phyloP scores from a whole-genome alignment of 2,113 vertebrate species.

The Gorsachius goisagi region DNA sequence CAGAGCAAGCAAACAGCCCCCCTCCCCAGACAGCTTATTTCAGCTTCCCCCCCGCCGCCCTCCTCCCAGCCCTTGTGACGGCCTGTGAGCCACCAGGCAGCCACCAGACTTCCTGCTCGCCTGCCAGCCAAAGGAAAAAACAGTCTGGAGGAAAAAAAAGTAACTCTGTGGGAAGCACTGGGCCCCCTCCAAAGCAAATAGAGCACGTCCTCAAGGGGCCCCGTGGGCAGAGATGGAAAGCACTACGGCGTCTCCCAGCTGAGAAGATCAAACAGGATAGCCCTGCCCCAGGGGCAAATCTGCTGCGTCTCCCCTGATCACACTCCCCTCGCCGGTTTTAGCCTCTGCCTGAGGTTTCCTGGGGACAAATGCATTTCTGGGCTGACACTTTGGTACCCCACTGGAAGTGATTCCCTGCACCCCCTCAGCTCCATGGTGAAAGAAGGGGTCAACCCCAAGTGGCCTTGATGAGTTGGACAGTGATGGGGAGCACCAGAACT shows the following conservation, averaged over 20 bases:
- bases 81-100: rapidly evolving
- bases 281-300: background rate
- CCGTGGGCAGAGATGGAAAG: background rate
- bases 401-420: background rate
- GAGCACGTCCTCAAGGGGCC: background rate
- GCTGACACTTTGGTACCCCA: background rate
- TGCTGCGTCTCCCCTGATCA: background rate
- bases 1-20: background rate
- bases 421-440: background rate
- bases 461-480: background rate
- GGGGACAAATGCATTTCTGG: background rate
- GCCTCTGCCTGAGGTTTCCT: background rate
- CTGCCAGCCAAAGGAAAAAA: rapidly evolving
- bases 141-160: background rate
- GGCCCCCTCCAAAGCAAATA: background rate
- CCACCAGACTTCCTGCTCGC: background rate
- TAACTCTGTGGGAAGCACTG: background rate
- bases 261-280: background rate
- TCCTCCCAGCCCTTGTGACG: background rate
- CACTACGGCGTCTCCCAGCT: background rate
- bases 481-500: background rate
- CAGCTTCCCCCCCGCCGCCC: background rate
- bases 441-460: background rate
- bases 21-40: background rate
- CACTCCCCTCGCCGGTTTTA: rapidly evolving